phyloP scores from a whole-genome alignment of 2,888 invertebrate species.

The Troglohyphantes excavatus region DNA sequence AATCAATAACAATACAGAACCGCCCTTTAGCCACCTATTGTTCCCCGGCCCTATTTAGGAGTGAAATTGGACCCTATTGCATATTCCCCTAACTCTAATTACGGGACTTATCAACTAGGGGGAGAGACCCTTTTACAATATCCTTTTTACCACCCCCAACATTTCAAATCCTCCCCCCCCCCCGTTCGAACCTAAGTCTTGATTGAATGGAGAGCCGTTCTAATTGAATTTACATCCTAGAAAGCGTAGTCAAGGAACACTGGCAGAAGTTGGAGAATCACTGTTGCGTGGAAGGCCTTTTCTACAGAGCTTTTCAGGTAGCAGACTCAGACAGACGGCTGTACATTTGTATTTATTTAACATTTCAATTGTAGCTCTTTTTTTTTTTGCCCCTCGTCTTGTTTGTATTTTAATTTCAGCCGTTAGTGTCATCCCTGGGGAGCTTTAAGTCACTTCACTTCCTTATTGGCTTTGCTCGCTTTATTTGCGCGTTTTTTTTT shows the following conservation, averaged over 20 bases:
- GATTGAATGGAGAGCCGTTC: conserved; percentile 61
- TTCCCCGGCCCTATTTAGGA: neutral
- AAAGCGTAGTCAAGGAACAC: conserved; percentile 45
- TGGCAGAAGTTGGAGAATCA: conserved; percentile 26
- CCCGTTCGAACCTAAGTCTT: conserved; percentile 30
- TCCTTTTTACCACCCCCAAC: conserved; percentile 37
- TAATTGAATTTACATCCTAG: conserved; percentile 65
- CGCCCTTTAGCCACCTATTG: neutral
- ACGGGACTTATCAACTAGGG: conserved; percentile 18
- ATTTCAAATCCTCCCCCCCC: neutral
- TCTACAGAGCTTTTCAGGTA: conserved; percentile 26
- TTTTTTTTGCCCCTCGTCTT: neutral
- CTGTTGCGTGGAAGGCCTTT: conserved; percentile 22
- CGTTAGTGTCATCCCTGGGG: conserved; percentile 7
- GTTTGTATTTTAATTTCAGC: conserved; percentile 14
- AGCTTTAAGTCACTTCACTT: conserved; percentile 14
- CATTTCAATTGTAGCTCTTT: neutral
- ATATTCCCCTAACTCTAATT: conserved; percentile 37
- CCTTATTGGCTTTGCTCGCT: conserved; percentile 2
- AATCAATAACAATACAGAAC: too few relatives aligned
- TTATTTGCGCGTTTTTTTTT: neutral
- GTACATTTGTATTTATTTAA: conserved; percentile 50
- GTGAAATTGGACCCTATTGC: conserved; percentile 19
- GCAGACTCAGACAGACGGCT: neutral
- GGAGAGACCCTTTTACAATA: conserved; percentile 31